phyloP scores from a whole-genome alignment of 2,113 vertebrate genomes.

The Hyperopisus bebe region DNA sequence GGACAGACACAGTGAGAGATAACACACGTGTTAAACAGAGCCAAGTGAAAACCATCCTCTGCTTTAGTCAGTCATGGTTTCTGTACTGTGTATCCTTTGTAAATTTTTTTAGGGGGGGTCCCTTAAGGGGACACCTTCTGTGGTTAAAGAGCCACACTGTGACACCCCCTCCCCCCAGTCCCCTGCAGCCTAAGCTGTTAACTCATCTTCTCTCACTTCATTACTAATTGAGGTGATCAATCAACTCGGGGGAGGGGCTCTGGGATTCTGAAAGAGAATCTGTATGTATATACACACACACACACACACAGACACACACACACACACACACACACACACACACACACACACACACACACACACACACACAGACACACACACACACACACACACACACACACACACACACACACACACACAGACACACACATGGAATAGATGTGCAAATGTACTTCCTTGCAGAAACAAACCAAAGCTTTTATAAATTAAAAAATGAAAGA shows the following conservation, averaged over 20 bases:
- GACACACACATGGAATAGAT: not conserved
- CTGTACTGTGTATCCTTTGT: not conserved
- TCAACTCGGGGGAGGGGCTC: conserved; percentile 37
- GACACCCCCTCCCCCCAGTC: not conserved
- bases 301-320: not conserved
- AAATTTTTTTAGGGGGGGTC: not conserved
- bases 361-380: too few relatives aligned
- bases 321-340: too few relatives aligned
- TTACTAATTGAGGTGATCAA: conserved; percentile 62
- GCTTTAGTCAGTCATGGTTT: not conserved
- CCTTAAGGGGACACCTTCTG: not conserved
- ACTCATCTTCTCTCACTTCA: conserved; percentile 39
- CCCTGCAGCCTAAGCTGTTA: conserved; percentile 26
- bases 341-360: not conserved
- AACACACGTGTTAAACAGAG: not conserved
- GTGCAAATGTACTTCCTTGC: not conserved
- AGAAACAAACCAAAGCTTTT: not conserved
- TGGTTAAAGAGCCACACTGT: not conserved
- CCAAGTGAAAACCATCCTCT: not conserved
- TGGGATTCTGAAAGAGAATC: not conserved
- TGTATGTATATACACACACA: not conserved
- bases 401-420: not conserved
- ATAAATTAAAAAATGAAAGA: not conserved
- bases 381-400: not conserved
- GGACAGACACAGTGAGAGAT: not conserved